A percentile compares a stretch with the other conserved stretches of the same genome.
These are phyloP conservation scores for Drosophila hamatofila DNA, from an alignment of 2,888 invertebrate genomes.

Conservation along the genomic window DNA sequence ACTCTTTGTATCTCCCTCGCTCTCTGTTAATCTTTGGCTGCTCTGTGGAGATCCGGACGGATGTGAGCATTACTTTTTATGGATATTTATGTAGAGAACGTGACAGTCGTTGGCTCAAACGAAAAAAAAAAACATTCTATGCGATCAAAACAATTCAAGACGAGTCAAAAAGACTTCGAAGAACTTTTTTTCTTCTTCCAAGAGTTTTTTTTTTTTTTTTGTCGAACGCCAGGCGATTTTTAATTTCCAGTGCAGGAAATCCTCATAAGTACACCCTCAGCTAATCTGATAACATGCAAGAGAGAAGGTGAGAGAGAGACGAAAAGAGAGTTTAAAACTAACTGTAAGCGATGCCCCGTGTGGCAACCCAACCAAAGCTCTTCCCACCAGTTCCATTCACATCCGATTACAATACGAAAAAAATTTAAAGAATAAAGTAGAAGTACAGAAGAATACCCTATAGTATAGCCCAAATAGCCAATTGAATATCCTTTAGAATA, in stretches of 20 bases:
- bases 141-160: constrained; percentile 21
- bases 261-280: constrained; percentile 29
- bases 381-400: constrained; percentile 15
- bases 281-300: constrained; percentile 3
- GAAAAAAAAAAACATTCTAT: constrained; percentile 7
- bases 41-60: constrained; percentile 72
- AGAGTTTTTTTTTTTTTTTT: constrained; percentile 11
- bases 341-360: constrained; percentile 8
- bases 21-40: constrained; percentile 37
- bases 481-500: too few relatives aligned
- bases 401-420: constrained; percentile 4
- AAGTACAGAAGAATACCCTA: too few relatives aligned
- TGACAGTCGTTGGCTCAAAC: constrained; percentile 65
- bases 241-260: constrained; percentile 62
- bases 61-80: constrained; percentile 81
- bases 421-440: not conserved
- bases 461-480: not conserved
- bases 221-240: constrained; percentile 56
- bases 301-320: not conserved
- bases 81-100: constrained; percentile 80
- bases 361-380: not conserved
- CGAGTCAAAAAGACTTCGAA: constrained; percentile 28
- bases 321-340: not conserved
- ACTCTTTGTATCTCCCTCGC: not conserved
- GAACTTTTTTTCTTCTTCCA: constrained; percentile 31